Base-by-base conservation (phyloP, 2,888 invertebrate species). In the Sesia bembeciformis region DNA sequence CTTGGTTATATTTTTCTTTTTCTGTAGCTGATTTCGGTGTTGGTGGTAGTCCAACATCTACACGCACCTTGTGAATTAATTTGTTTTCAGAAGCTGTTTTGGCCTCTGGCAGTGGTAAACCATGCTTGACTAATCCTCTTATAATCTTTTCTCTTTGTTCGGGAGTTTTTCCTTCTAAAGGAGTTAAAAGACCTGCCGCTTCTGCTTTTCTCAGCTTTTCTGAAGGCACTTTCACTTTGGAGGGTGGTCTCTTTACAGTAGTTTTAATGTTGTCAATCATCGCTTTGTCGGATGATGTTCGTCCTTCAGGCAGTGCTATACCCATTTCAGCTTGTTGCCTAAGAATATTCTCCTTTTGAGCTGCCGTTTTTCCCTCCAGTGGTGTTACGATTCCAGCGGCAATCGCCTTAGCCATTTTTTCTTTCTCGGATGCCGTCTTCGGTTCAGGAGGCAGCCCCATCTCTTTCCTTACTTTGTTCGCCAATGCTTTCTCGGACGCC, bases 121-220 rank as follows among this genome's bases (percentile, higher is more conserved):
- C 2, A 63, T 56, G 53, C 50, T 56, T 49, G 41, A 61, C 70
- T 53, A 74, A 57, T 1, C 72, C 74, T 67, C 58, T 74, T 3
- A 76, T 54, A 46, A 74, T 76, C 57, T 65, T 71, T 62, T 76
- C 74, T 53, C 69, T 74, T 55, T 74, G 64, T 39, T 64, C 55
- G 5, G 57, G 59, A 38, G 67, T 61, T 59, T 78, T 78, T 4
- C 76, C 72, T 53, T 62, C 54, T 4, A 78, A 60, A 4, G 76
- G 75, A 1, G 76, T 73, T 4, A 74, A 42, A 23, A 66, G 49
- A 1, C 70, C 70, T 4, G 60, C 62, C 7, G 61, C 64, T 60
- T 65, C 66, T 0, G 66, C 67, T 53, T 60, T 61, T 8, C 56
- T 50, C 5, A 58, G 51, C 53, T 68, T 69, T 58, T 70, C 68